A percentile compares a stretch with the other conserved stretches of the same genome.
Conservation (phyloP, 2,113 vertebrate species). For the Formicarius rufipectus region DNA sequence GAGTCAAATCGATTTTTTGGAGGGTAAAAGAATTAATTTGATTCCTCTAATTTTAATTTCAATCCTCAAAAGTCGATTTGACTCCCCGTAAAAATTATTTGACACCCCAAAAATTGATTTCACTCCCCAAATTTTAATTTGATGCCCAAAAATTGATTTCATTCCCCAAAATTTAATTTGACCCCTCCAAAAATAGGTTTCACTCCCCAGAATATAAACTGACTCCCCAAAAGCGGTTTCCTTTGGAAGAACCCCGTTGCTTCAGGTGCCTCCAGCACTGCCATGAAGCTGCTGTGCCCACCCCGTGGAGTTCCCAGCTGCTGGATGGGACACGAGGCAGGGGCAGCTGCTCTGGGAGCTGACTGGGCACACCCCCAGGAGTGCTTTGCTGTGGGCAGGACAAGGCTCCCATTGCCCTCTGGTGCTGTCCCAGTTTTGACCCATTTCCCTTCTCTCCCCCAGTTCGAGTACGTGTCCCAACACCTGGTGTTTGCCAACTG, state of each 20-base stretch:
- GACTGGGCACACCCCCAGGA: not conserved
- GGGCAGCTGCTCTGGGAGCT: not conserved
- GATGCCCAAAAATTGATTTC: no score
- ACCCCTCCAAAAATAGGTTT: no score
- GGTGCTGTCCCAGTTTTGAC: not conserved
- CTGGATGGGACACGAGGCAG: not conserved
- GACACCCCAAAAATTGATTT: no score
- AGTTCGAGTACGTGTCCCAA: slow-evolving; percentile 97
- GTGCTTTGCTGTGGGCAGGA: not conserved
- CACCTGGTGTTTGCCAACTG: slow-evolving; percentile 98
- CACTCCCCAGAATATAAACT: no score
- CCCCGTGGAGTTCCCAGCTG: not conserved
- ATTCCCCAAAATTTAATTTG: no score
- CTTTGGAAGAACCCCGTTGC: not conserved
- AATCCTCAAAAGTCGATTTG: no score
- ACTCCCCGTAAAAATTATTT: no score
- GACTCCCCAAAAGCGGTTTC: no score
- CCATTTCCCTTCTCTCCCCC: not conserved
- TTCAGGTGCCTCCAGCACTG: not conserved
- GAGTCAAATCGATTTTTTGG: no score
- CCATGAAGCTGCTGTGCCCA: accelerated
- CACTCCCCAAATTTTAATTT: no score
- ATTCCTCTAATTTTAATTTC: no score
- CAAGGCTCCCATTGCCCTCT: not conserved
- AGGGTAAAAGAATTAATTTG: no score